These are phyloP conservation scores for Athetis lepigone DNA, from an alignment of 2,888 invertebrate species.

Conservation along the genomic window DNA sequence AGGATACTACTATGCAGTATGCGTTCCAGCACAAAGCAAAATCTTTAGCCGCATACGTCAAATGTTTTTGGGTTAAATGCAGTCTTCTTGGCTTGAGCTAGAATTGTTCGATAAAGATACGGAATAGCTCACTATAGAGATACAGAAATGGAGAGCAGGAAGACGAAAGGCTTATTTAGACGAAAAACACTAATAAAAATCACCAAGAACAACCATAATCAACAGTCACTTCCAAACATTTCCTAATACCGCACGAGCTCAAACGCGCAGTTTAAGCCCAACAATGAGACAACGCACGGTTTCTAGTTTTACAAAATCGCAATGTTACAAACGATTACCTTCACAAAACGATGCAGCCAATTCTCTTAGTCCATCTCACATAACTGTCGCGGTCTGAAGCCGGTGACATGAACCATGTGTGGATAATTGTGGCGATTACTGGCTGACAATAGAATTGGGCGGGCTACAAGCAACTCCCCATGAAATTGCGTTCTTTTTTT, in stretches of 20 bases:
- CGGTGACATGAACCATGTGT: constrained; percentile 72
- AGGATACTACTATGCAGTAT: too few species aligned
- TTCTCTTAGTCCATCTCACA: constrained; percentile 61
- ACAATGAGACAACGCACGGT: constrained; percentile 59
- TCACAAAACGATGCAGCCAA: constrained; percentile 58
- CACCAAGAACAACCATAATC: too few species aligned
- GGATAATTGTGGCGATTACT: constrained; percentile 85
- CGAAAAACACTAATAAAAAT: too few species aligned
- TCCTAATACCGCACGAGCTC: constrained; percentile 3
- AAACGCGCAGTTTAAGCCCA: constrained; percentile 16
- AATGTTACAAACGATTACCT: constrained; percentile 64
- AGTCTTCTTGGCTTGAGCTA: too few species aligned
- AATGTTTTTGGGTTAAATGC: too few species aligned
- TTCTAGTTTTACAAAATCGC: constrained; percentile 63
- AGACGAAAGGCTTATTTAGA: too few species aligned
- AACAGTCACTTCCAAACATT: background rate
- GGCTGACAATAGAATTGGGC: constrained; percentile 88
- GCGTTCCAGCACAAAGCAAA: too few species aligned
- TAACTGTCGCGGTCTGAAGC: constrained; percentile 65
- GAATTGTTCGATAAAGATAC: too few species aligned
- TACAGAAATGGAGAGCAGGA: too few species aligned
- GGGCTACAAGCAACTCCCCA: constrained; percentile 79
- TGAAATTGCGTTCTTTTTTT: constrained; percentile 86
- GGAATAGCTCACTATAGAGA: too few species aligned
- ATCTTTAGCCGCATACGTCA: too few species aligned